Conservation (phyloP, 2,888 invertebrate genomes). For the Augiades crinisus region DNA sequence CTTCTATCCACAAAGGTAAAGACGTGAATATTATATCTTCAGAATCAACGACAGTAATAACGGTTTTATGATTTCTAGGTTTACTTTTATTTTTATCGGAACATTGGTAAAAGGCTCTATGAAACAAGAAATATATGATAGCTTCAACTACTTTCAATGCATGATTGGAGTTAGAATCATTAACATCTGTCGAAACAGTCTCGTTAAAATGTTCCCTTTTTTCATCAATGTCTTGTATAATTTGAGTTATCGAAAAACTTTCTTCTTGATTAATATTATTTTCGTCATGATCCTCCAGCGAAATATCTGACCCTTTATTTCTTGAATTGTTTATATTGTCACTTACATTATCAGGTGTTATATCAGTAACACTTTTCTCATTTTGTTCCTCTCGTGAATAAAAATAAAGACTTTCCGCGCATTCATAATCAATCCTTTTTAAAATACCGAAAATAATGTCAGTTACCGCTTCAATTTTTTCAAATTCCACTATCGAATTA, state of each 20-base stretch:
- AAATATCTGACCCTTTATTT: neutral
- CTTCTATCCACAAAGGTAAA: slow-evolving; percentile 40
- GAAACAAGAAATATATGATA: slow-evolving; percentile 61
- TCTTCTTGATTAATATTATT: slow-evolving; percentile 29
- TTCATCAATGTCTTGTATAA: slow-evolving; percentile 55
- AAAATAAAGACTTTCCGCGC: neutral
- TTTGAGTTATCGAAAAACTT: slow-evolving; percentile 58
- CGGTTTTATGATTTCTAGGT: slow-evolving; percentile 42
- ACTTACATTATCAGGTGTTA: slow-evolving; percentile 5
- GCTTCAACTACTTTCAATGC: slow-evolving; percentile 56
- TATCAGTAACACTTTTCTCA: neutral
- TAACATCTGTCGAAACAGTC: slow-evolving; percentile 50
- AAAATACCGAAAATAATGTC: slow-evolving; percentile 54
- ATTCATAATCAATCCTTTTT: slow-evolving; percentile 45
- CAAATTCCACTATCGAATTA: slow-evolving; percentile 69
- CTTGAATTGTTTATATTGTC: slow-evolving; percentile 13
- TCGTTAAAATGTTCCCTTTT: slow-evolving; percentile 45
- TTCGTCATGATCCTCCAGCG: neutral
- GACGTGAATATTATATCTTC: slow-evolving; percentile 69
- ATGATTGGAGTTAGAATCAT: slow-evolving; percentile 44
- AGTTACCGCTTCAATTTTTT: slow-evolving; percentile 59
- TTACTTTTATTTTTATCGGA: slow-evolving; percentile 42
- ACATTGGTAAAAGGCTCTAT: slow-evolving; percentile 48
- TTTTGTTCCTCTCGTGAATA: slow-evolving; percentile 22
- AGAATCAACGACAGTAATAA: slow-evolving; percentile 61